Conservation (phyloP, 64 coral and sea anemone genomes). For the Montipora efflorescens region DNA sequence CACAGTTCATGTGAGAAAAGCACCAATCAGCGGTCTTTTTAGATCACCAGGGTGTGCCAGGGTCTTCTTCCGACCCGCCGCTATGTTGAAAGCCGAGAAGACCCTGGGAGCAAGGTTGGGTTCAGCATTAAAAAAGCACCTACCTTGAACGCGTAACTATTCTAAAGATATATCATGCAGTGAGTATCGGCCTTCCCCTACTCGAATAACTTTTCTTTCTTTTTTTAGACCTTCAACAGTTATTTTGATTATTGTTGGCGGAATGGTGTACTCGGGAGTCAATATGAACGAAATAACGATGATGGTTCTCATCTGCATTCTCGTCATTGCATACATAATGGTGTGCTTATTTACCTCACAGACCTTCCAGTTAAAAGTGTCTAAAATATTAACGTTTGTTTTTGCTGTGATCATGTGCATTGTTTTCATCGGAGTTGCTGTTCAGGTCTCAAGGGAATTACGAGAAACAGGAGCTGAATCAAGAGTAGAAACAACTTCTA, state of each 20-base stretch:
- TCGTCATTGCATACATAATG: conserved; percentile 53
- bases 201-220: no score
- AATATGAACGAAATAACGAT: conserved; percentile 25
- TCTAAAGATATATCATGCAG: no score
- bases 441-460: conserved; percentile 62
- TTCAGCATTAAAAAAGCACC: no score
- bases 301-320: conserved; percentile 32
- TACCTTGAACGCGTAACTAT: no score
- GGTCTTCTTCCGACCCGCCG: no score
- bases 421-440: conserved; percentile 76
- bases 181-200: no score
- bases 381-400: conserved; percentile 78
- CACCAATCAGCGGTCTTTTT: no score
- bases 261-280: conserved; percentile 60
- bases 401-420: conserved; percentile 86
- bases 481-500: neutral
- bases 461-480: neutral
- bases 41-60: no score
- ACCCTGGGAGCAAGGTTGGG: no score
- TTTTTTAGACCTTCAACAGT: conserved; percentile 88
- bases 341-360: conserved; percentile 76
- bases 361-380: conserved; percentile 64
- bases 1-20: no score
- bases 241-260: conserved; percentile 89
- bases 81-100: no score